Base-by-base conservation (phyloP, 2,888 invertebrate species). In the Timema podura region DNA sequence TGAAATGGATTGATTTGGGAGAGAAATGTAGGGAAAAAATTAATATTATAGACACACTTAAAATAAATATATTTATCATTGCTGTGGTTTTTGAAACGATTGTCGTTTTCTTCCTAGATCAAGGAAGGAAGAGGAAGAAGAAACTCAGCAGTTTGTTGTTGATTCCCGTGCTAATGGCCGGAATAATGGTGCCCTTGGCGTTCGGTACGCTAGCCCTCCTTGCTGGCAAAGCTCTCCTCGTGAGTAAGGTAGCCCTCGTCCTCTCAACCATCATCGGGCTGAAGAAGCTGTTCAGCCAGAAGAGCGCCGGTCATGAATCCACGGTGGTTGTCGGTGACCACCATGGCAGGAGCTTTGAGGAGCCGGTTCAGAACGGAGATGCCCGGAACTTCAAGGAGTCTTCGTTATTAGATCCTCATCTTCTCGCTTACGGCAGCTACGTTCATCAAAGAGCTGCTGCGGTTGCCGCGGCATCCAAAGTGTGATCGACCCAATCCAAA, bases 181-280 rank as follows among this genome's bases (percentile, higher is more conserved):
- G 92, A 68, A 92, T 92, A 76, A 82, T 93, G 79, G 88, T 93
- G 59, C 93, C 93, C 6, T 82, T 94, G 68, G 93, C 93, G 5
- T 88, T 93, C 72, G 93, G 93, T 71, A 92, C 92, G 9, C 80
- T 94, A 46, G 92, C 93, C 30, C 85, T 94, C 67, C 80, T 93
- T 69, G 93, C 93, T 61, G 93, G 93, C 75, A 94, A 94, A 81
- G 93, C 93, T 59, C 81, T 93, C 74, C 93, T 93, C 76, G 91
- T 93, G 65, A 92, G 92, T 74, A 93, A 93, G 79, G 81, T 93
- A 75, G 93, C 93, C 0, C 81, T 93, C 68, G 92, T 93, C 0
- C 82, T 93, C 67, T 92, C 93, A 71, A 91, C 69, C 75, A 93
- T 93, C 76, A 91, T 93, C 75, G 93, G 93, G 5, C 83, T 94